Evolutionary conservation across 2,888 invertebrate species (phyloP), one percentile per base, ranked within the genome.

Genomic region (Cryptus armator): DNA sequence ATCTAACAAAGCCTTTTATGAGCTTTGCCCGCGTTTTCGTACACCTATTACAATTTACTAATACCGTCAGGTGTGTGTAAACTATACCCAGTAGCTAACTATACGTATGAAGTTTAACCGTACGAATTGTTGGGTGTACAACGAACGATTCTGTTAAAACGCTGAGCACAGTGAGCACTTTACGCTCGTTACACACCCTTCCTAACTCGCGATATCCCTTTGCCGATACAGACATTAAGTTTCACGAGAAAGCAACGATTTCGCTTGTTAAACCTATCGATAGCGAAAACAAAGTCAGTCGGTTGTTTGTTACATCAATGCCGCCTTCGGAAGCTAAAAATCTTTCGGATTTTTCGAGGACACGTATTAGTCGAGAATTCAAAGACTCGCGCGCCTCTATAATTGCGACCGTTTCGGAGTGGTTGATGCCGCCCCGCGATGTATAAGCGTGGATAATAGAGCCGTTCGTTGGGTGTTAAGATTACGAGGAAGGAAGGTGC

Each of bases 401-500:
- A 88, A 89, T 89, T 89, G 85, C 87, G 83, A 87, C 83, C 80
- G 87, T 88, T 87, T 89, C 87, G 80, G 84, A 86, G 59, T 24
- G 72, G 51, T 72, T 67, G 72, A 77, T 81, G 71, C 68, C 74
- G 67, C 29, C 3, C 32, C 29, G 59, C 24, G 16, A 64, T 29
- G 16, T 64, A 64, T 62, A 51, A 84, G 76, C 12, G 64, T 16
- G 83, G 82, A 88, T 89, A 89, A 88, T 86, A 89, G 88, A 88
- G 88, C 88, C 87, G 89, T 90, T 90, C 87, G 87, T 84, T 87
- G 84, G 82, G 89, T 90, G 89, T 91, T 88, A 89, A 91, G 90
- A 90, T 89, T 88, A 89, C 84, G 86, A 10, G 62, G 29, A 71
- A 68, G 32, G 53, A 14, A 24, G 66, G n/a, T 64, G 81, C 53